Evolutionary conservation across 2,797 vertebrate genomes (phyloP), one percentile per base, ranked within the genome.

Genomic region (Podarcis siculus): DNA sequence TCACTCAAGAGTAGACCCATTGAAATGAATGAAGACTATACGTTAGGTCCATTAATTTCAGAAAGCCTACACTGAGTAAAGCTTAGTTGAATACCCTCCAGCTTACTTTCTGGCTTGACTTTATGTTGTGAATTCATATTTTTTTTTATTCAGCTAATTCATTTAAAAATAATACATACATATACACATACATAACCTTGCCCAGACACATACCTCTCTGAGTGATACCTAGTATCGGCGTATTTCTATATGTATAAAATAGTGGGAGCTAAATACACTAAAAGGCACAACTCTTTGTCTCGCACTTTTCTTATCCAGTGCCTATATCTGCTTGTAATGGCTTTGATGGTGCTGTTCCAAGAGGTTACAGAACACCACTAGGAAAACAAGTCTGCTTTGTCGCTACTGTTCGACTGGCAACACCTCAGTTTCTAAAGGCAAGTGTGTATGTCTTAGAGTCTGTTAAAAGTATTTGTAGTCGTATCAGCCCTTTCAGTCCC

Each of bases 401-500:
- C 3, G 97, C 97, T 1, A 97, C 97, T 0, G 97, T 98, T 88
- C 97, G 97, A 21, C 96, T 98, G 94, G 97, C 97, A 85, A 98
- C 97, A 0, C 97, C 97, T 66, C 97, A 97, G 82, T 97, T 98
- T 93, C 89, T 98, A 94, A 98, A 98, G 97, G 97, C 95, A 94
- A 95, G 96, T 88, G 76, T 88, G 79, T 0, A 0, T 30, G 8
- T 35, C 58, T 21, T 39, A 25, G 39, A 45, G 12, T 78, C 61
- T 2, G 0, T 15, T 86, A 35, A 55, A 55, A 87, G 0, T 58
- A 37, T 35, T 76, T 37, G 21, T 86, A 69, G 82, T 82, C 86
- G 85, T 71, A 45, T 0, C 27, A 86, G 72, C 39, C 19, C 77
- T 89, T 83, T 42, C 83, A 89, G 39, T 86, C 0, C 39, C 49